Evolutionary conservation across 2,113 vertebrate species (phyloP).

Genomic region (Boulengeromyrus knoepffleri): DNA sequence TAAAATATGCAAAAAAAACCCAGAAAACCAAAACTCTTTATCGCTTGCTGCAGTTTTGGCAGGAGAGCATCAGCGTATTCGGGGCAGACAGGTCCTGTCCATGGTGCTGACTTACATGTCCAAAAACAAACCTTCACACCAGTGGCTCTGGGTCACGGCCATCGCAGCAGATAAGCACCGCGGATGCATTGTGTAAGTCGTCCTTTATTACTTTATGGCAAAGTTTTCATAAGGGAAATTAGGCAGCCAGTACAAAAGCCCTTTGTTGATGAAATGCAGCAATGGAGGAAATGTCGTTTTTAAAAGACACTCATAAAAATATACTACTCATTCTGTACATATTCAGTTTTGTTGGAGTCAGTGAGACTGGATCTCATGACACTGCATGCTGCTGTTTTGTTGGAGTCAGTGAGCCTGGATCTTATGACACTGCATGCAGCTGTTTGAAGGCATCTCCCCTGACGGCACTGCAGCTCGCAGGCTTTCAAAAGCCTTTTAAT

Average conservation of each 20-base stretch:
- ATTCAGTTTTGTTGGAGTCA: conserved; percentile 42
- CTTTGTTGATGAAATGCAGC: conserved; percentile 15
- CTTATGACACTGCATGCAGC: conserved; percentile 46
- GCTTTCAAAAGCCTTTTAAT: conserved; percentile 55
- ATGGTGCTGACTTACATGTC: neutral
- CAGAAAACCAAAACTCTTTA: neutral
- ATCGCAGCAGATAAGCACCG: neutral
- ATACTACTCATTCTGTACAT: conserved; percentile 46
- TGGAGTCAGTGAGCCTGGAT: conserved; percentile 39
- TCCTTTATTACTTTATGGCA: neutral
- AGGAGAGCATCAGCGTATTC: neutral
- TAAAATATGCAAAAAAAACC: neutral
- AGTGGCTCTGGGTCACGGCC: neutral
- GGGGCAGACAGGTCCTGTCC: neutral
- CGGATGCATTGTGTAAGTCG: too few species aligned
- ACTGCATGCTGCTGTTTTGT: conserved; percentile 30
- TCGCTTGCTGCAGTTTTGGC: neutral
- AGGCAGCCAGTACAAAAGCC: neutral
- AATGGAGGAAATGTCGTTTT: conserved; percentile 7
- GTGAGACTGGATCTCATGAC: conserved; percentile 47
- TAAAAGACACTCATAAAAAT: neutral
- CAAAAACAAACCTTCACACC: neutral
- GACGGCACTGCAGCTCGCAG: conserved; percentile 42
- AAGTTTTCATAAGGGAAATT: neutral
- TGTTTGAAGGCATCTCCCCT: conserved; percentile 22